Conservation (phyloP, 1,140 invertebrate species). For the Diuraphis noxia region DNA sequence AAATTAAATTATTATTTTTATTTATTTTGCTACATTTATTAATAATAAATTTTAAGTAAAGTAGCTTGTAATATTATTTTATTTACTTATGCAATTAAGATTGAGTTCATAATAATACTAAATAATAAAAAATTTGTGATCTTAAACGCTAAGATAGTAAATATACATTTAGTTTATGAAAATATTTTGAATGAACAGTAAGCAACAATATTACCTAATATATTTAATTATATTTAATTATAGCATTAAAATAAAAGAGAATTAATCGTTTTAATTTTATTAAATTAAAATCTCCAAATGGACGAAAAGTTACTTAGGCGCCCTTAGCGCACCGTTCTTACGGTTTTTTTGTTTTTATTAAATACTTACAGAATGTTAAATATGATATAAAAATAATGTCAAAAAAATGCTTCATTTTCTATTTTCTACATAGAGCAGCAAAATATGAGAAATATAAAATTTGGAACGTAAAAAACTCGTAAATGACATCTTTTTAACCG, state of each 20-base stretch:
- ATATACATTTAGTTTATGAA: neutral
- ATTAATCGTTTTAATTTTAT: neutral
- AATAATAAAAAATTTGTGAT: neutral
- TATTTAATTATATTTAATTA: neutral
- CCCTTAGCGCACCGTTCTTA: too few species aligned
- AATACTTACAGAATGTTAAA: neutral
- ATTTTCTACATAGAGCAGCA: neutral
- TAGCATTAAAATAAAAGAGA: neutral
- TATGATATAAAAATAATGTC: neutral
- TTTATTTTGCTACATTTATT: neutral
- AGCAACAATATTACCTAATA: neutral
- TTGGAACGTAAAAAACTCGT: neutral
- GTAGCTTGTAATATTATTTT: too few species aligned
- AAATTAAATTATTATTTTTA: neutral
- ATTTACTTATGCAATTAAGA: neutral
- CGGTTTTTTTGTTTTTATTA: neutral
- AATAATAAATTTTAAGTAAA: neutral
- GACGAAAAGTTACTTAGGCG: neutral
- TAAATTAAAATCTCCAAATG: neutral
- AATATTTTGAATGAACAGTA: neutral
- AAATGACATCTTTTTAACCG: neutral
- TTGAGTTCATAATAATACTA: neutral
- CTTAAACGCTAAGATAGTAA: neutral
- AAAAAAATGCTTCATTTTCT: neutral
- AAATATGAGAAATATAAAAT: neutral